Base-by-base conservation (phyloP, 2,113 vertebrate genomes). In the Lepisosteus oculatus region DNA sequence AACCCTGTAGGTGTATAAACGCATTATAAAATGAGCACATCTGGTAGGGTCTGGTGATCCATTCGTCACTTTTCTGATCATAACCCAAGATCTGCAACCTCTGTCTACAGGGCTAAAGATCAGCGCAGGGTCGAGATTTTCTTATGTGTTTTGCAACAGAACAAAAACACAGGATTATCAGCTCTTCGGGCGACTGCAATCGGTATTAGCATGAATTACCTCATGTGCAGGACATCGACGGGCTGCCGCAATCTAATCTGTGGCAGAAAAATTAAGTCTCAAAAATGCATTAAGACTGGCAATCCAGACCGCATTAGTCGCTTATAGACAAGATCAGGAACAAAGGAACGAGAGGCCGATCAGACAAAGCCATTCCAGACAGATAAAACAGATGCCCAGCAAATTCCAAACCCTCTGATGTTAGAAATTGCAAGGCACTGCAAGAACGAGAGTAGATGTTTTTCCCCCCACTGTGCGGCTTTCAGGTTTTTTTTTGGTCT, bases 251-350 rank as follows among this genome's bases (percentile, higher is more conserved):
- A 12, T 43, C 44, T 79, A 77, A 77, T 77, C 70, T 69, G 43
- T 42, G 6, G 4, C 66, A 55, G 65, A 70, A 62, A 70, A 61
- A 65, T 56, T 70, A 76, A 76, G 41, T n/a, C 56, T 47, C 63
- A 65, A 68, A 78, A 64, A 61, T 61, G 13, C 55, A 70, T 68
- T 68, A 68, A 76, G 67, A 29, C 51, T 47, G 11, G 55, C 73
- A 3, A 17, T 70, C 59, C 29, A 43, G 55, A 77, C 67, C 71
- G 75, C 70, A 17, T 68, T 68, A 71, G 61, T 55, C 55, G 9
- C 68, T 67, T 1, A 42, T 72, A 73, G 69, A 80, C 78, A 77
- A 74, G 43, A 61, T 68, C 57, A 65, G 14, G 55, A 17, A 61
- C 76, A 70, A 78, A 64, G 61, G 55, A 43, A 43, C 47, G 43